Base-by-base conservation (phyloP, 2,888 invertebrate genomes). In the Latheticus oryzae region DNA sequence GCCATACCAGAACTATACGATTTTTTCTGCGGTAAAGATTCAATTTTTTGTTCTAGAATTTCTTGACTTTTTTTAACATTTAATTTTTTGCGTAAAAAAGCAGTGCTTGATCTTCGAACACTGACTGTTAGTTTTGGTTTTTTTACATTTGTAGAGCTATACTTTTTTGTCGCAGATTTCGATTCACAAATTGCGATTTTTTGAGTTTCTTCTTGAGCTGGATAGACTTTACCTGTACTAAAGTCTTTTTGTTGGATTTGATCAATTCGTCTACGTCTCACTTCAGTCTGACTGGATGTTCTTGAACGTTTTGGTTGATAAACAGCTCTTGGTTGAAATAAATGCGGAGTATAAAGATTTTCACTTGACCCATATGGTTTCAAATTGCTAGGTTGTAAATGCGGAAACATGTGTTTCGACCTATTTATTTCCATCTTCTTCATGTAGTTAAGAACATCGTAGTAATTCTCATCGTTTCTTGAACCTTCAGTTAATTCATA, bases 371-470 rank as follows among this genome's bases (percentile, higher is more conserved):
- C 58, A 11, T 33, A 54, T 3, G 58, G 58, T 50, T 3, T 35
- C 1, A 54, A 15, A 26, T 54, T 54, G 13, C 13, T 16, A 0
- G 54, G 58, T 40, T 58, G 54, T n/a, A 58, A 23, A 26, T 58
- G 54, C 4, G 38, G 5, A 16, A 53, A 53, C 7, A 45, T 2
- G 1, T 7, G 17, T 7, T 32, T 16, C 0, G 17, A 1, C 26
- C 23, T 40, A 3, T 21, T 33, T 1, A 11, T 5, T 30, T 52
- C 58, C 5, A 12, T 3, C 4, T 45, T 16, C 12, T n/a, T 13
- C 15, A 58, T 21, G 23, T 53, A 38, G 5, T 23, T 9, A 7
- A 38, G 2, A 8, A 58, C 47, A 17, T 58, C 35, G 15, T 9
- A 53, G 26, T 37, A 47, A 9, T 52, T 24, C 9, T 37, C 23